Evolutionary conservation across 2,113 vertebrate genomes (phyloP).

Genomic region (Sakesphorus luctuosus): DNA sequence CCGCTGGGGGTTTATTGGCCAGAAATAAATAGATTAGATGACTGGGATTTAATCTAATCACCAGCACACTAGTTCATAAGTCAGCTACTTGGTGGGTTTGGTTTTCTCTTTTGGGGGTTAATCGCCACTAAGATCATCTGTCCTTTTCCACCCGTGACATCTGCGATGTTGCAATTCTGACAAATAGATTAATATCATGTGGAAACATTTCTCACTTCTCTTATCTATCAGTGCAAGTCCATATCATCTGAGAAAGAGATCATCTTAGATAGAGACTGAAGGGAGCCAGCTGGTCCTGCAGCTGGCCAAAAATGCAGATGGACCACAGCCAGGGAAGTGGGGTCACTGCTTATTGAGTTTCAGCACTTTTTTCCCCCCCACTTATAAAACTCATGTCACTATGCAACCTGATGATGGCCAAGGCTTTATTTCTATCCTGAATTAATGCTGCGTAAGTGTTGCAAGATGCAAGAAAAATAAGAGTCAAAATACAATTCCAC

Average conservation of each 20-base stretch:
- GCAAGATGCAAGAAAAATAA: background rate
- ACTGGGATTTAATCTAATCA: constrained; percentile 4
- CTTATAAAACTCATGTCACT: background rate
- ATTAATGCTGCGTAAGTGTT: background rate
- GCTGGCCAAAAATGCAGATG: background rate
- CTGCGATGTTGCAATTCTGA: constrained; percentile 18
- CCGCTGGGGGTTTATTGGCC: background rate
- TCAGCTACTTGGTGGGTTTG: background rate
- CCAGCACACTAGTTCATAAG: background rate
- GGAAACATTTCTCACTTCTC: constrained; percentile 36
- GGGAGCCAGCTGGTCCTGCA: constrained; percentile 20
- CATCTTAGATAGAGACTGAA: constrained; percentile 34
- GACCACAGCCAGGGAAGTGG: background rate
- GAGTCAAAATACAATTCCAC: background rate
- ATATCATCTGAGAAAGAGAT: constrained; percentile 39
- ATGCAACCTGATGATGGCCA: background rate
- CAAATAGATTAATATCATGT: constrained; percentile 13
- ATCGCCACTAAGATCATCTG: constrained; percentile 15
- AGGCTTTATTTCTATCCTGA: background rate
- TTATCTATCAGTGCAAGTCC: background rate
- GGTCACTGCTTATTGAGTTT: constrained; percentile 1
- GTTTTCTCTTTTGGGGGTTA: constrained; percentile 43
- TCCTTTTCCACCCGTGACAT: background rate
- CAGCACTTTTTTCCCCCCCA: background rate
- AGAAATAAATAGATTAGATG: constrained; percentile 24